phyloP scores from a whole-genome alignment of 1,140 invertebrate species.

The Camponotus floridanus region DNA sequence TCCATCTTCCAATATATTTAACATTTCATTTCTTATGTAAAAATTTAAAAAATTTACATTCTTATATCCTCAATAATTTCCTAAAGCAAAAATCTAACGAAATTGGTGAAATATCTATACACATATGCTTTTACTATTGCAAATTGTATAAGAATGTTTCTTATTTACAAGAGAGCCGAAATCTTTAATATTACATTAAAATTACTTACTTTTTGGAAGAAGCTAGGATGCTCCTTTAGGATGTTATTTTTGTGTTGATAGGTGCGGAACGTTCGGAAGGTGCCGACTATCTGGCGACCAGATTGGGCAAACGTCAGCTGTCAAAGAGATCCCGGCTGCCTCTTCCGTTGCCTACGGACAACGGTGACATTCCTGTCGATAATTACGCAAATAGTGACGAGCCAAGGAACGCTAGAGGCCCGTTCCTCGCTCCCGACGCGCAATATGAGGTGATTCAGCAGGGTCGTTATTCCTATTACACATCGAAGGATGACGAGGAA shows the following conservation, averaged over 20 bases:
- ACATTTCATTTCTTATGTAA: too few species aligned
- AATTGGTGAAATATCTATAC: too few species aligned
- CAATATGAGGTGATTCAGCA: conserved; percentile 89
- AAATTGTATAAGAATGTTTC: not conserved
- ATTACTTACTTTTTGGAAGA: not conserved
- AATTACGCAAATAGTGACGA: conserved; percentile 82
- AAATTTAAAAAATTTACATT: too few species aligned
- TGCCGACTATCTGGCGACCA: conserved; percentile 87
- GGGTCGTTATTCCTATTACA: conserved; percentile 79
- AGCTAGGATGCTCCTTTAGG: not conserved
- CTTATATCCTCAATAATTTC: too few species aligned
- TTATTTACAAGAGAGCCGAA: not conserved
- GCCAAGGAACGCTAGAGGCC: conserved; percentile 76
- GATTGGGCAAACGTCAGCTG: conserved; percentile 86
- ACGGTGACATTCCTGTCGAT: conserved; percentile 75
- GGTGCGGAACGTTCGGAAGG: conserved; percentile 79
- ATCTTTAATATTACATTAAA: not conserved
- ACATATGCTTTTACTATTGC: not conserved
- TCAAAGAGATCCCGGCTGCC: conserved; percentile 87
- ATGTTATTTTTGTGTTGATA: conserved; percentile 16
- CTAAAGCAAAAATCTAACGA: too few species aligned
- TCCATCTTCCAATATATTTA: too few species aligned
- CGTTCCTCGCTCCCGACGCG: conserved; percentile 88
- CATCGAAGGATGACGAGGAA: conserved; percentile 79
- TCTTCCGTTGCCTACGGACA: conserved; percentile 85